phyloP scores from a whole-genome alignment of 2,888 invertebrate genomes.

The Augochlorella aurata region DNA sequence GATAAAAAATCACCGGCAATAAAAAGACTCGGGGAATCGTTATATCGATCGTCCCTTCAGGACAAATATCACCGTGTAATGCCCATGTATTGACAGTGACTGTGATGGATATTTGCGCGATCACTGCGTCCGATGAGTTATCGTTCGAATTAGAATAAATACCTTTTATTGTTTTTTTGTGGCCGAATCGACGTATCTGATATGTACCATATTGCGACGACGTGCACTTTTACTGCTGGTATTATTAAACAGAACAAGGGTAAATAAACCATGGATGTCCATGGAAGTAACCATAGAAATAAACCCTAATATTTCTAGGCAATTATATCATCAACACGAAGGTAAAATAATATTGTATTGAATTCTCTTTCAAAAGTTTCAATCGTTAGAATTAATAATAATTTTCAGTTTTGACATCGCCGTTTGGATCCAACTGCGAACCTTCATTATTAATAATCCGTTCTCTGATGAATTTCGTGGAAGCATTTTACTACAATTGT shows the following conservation, averaged over 20 bases:
- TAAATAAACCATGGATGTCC: background rate
- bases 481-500: background rate
- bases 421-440: background rate
- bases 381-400: too few relatives aligned
- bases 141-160: conserved; percentile 24
- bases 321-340: too few relatives aligned
- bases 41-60: background rate
- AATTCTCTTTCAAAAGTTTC: too few relatives aligned
- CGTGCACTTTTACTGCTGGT: too few relatives aligned
- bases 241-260: background rate
- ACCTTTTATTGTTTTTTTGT: background rate
- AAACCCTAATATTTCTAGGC: too few relatives aligned
- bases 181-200: background rate
- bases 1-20: conserved; percentile 38
- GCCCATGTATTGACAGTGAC: conserved; percentile 47
- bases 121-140: conserved; percentile 33
- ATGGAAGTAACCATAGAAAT: background rate
- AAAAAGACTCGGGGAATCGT: conserved; percentile 8
- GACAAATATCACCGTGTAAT: conserved; percentile 49
- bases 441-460: background rate
- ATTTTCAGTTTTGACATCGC: too few relatives aligned
- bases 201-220: background rate
- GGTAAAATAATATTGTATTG: too few relatives aligned
- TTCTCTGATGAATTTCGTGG: background rate
- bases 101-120: conserved; percentile 56